Base-by-base conservation (phyloP, 2,888 invertebrate species). In the Antitype chi region DNA sequence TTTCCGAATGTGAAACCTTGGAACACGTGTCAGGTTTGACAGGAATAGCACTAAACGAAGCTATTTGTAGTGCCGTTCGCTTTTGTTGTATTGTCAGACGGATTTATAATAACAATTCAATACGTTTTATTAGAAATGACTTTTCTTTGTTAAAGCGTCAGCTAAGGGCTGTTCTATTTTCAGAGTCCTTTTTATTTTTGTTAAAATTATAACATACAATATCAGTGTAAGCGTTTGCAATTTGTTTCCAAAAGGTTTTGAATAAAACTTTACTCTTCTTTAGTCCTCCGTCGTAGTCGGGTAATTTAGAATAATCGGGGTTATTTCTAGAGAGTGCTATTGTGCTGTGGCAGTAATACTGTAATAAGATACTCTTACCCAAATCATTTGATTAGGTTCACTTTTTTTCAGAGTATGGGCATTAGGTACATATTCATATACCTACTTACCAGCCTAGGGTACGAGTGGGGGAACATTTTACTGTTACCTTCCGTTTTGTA, bases 401-500 rank as follows among this genome's bases (percentile, higher is more conserved):
- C 25, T 25, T 25, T 25, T 25, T 23, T 57, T n/a, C 43, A 20
- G 38, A 5, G n/a, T 49, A 49, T 8, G n/a, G 28, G 15, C 7
- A 47, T 64, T 43, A n/a, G n/a, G n/a, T n/a, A 43, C 13, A 38
- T 20, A 15, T 28, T n/a, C 13, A 28, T 47, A 32, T 20, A 47
- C n/a, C 15, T 43, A 15, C 20, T 20, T 43, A 20, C n/a, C 25
- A 17, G 59, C 43, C n/a, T n/a, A n/a, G n/a, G n/a, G 20, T 25
- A 23, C n/a, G 20, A 52, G 28, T 47, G 25, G 11, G 47, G 8
- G 38, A 1, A 38, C 38, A 32, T 62, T 78, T 57, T 55, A 23
- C 23, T 62, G 23, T 76, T 32, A 64, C 28, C 57, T 67, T 57
- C 52, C 57, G 15, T 63, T 66, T 59, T 23, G 23, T 53, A 60